phyloP scores from a whole-genome alignment of 2,888 invertebrate species.

The Coremacera marginata region DNA sequence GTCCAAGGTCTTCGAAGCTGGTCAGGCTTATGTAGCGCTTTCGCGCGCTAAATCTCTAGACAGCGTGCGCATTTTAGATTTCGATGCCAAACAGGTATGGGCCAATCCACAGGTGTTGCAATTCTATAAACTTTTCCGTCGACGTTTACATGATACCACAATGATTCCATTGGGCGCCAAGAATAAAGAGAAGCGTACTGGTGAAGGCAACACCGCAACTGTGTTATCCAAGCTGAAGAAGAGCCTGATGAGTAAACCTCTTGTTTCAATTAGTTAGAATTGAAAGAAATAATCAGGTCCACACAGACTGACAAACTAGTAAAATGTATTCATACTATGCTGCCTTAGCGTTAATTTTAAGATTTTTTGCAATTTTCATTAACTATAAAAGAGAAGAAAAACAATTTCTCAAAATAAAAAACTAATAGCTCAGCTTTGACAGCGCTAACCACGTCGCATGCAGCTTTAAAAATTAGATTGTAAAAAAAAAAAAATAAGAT shows the following conservation, averaged over 20 bases:
- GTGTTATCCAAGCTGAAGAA: slow-evolving; percentile 66
- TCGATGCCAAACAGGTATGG: slow-evolving; percentile 88
- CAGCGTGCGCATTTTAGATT: slow-evolving; percentile 87
- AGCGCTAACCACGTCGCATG: neutral
- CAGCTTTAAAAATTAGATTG: too few species aligned
- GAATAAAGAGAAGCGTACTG: slow-evolving; percentile 57
- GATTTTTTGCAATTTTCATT: neutral
- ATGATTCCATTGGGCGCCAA: slow-evolving; percentile 74
- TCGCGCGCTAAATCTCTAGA: slow-evolving; percentile 91
- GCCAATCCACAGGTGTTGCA: slow-evolving; percentile 86
- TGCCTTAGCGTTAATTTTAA: neutral
- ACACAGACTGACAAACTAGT: neutral
- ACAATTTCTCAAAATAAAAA: neutral
- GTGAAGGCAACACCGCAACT: slow-evolving; percentile 45
- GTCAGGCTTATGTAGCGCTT: slow-evolving; percentile 95
- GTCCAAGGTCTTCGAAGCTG: slow-evolving; percentile 92
- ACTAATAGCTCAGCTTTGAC: neutral
- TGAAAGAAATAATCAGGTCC: neutral
- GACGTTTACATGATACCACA: slow-evolving; percentile 75
- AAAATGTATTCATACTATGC: neutral
- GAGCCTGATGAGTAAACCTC: slow-evolving; percentile 67
- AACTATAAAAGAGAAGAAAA: neutral
- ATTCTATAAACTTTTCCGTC: slow-evolving; percentile 82
- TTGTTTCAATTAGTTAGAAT: slow-evolving; percentile 64
- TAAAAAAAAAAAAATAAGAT: too few species aligned